Evolutionary conservation across 1,140 invertebrate species (phyloP).

Genomic region (Saccostrea glomerata): DNA sequence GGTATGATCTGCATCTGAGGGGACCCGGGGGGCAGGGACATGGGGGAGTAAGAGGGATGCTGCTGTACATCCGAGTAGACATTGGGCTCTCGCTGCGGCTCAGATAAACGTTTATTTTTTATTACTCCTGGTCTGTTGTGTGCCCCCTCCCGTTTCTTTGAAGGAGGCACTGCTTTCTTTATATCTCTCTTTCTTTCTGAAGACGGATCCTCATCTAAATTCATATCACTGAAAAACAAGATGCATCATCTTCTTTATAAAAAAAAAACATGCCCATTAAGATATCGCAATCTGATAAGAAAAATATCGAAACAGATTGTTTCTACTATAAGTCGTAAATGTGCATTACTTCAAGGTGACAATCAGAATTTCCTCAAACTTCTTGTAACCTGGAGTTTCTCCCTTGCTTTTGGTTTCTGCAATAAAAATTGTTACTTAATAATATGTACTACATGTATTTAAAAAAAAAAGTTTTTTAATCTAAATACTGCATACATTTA

Average conservation of each 20-base stretch:
- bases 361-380: conserved; percentile 32
- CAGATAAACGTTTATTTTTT: conserved; percentile 11
- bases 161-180: conserved; percentile 5
- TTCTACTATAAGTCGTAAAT: neutral
- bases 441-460: neutral
- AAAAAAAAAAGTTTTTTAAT: no score
- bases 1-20: conserved; percentile 9
- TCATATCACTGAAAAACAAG: conserved; percentile 15
- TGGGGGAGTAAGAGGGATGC: neutral
- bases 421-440: neutral
- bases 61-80: neutral
- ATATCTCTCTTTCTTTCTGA: conserved; percentile 17
- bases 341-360: neutral
- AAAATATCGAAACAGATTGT: no score
- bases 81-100: neutral
- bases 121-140: neutral
- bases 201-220: conserved; percentile 10
- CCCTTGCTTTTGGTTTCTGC: conserved; percentile 20
- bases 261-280: no score
- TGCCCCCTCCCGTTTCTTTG: conserved; percentile 12
- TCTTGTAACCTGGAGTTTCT: conserved; percentile 24
- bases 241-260: neutral
- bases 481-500: no score
- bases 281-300: no score
- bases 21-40: neutral